A percentile compares a stretch with the other conserved stretches of the same genome.
phyloP scores from a whole-genome alignment of 2,113 vertebrate species.

The Ciconia stormi region DNA sequence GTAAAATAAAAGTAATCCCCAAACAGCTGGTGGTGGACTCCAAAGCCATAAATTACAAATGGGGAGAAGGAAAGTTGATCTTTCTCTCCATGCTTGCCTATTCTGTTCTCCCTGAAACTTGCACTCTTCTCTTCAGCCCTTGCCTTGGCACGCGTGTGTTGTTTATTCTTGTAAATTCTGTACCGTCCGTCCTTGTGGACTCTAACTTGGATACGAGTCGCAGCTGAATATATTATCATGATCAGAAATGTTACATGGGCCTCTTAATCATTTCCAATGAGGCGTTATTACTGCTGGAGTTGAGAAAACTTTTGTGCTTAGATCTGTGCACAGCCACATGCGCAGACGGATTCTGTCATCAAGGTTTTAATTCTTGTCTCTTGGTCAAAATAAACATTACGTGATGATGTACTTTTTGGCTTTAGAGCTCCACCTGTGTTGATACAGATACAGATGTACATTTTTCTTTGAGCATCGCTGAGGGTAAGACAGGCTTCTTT shows the following conservation, averaged over 20 bases:
- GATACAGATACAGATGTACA: neutral
- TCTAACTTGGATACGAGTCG: rapidly evolving
- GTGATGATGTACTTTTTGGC: neutral
- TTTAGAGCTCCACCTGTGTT: neutral
- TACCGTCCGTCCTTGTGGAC: neutral
- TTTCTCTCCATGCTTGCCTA: neutral
- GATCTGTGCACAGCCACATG: neutral
- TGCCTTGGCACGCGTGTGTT: rapidly evolving
- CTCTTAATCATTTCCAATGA: neutral
- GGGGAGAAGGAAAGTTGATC: neutral
- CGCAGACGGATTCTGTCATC: neutral
- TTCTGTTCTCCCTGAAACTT: neutral
- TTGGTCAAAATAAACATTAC: rapidly evolving
- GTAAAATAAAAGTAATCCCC: neutral
- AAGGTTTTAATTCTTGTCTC: neutral
- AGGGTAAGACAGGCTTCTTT: neutral
- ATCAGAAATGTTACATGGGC: rapidly evolving
- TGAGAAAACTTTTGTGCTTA: neutral
- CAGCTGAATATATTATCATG: neutral
- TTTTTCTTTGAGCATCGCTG: neutral
- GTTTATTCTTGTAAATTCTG: neutral
- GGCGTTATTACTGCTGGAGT: neutral
- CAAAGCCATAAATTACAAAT: neutral
- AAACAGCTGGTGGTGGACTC: neutral
- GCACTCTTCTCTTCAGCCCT: neutral